A percentile compares a stretch with the other conserved stretches of the same genome.
These are phyloP conservation scores for Bombus confusus DNA, from an alignment of 1,140 invertebrate genomes.

Conservation along the genomic window DNA sequence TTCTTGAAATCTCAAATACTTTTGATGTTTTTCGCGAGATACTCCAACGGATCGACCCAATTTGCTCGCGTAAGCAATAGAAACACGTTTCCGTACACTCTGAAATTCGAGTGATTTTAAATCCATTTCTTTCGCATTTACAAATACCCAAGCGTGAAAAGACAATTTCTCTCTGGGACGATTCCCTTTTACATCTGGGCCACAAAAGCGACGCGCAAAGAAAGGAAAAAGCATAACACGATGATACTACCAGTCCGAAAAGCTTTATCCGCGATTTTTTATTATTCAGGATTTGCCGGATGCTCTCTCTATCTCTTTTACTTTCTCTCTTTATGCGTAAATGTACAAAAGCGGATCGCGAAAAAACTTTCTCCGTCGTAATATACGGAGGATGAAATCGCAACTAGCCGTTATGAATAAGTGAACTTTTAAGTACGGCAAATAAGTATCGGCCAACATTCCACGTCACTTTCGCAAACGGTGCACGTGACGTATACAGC, in stretches of 20 bases:
- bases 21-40: neutral
- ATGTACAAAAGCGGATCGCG: neutral
- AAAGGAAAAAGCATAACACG: neutral
- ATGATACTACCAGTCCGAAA: neutral
- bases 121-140: neutral
- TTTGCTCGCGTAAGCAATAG: neutral
- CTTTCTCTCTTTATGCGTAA: neutral
- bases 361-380: neutral
- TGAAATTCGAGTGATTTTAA: neutral
- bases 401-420: slow-evolving; percentile 8
- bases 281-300: slow-evolving; percentile 10
- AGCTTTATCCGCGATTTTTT: neutral
- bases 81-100: neutral
- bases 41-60: neutral
- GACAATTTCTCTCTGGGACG: neutral
- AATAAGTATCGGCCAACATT: slow-evolving; percentile 10
- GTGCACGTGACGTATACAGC: neutral
- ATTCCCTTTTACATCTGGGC: too few relatives aligned
- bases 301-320: neutral
- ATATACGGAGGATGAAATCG: neutral
- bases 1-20: neutral
- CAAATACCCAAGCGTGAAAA: slow-evolving; percentile 4
- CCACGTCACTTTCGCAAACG: neutral
- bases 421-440: slow-evolving; percentile 7
- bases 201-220: neutral